Conservation (phyloP, 1,140 invertebrate genomes). For the Papilio dardanus region DNA sequence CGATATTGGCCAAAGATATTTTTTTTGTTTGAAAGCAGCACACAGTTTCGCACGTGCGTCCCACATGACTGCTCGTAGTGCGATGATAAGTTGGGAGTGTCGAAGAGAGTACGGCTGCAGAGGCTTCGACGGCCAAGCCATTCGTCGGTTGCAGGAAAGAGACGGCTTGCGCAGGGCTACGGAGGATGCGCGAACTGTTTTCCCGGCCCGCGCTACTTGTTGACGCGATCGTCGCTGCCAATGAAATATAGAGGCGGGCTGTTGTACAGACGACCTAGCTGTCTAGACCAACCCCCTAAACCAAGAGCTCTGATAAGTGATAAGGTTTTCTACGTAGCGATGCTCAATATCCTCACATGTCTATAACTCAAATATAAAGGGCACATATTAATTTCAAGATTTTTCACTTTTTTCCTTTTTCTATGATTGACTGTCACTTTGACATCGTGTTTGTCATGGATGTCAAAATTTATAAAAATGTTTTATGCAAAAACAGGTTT, state of each 20-base stretch:
- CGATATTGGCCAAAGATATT: not conserved
- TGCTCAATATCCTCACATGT: not conserved
- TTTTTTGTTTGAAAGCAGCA: slow-evolving; percentile 3
- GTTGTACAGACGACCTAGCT: slow-evolving; percentile 22
- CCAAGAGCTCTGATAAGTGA: not conserved
- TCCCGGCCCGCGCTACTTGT: slow-evolving; percentile 55
- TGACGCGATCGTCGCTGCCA: slow-evolving; percentile 45
- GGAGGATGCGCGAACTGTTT: slow-evolving; percentile 57
- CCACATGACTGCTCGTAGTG: not conserved
- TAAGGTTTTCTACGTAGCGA: not conserved
- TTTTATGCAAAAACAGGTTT: not conserved
- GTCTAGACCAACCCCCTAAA: slow-evolving; percentile 9
- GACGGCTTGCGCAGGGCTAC: slow-evolving; percentile 16
- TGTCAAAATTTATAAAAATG: not conserved
- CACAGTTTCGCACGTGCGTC: slow-evolving; percentile 11
- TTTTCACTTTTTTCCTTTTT: not conserved
- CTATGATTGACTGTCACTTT: not conserved
- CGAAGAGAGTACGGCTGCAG: slow-evolving; percentile 1
- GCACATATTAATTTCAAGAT: too few species aligned
- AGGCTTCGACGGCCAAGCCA: not conserved
- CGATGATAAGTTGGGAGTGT: slow-evolving; percentile 15
- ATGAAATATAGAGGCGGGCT: slow-evolving; percentile 38
- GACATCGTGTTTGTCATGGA: not conserved
- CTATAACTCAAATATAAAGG: not conserved
- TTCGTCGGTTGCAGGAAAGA: slow-evolving; percentile 9